These are phyloP conservation scores for Sebastes dallii DNA, from an alignment of 2,797 vertebrate species.

Conservation along the genomic window DNA sequence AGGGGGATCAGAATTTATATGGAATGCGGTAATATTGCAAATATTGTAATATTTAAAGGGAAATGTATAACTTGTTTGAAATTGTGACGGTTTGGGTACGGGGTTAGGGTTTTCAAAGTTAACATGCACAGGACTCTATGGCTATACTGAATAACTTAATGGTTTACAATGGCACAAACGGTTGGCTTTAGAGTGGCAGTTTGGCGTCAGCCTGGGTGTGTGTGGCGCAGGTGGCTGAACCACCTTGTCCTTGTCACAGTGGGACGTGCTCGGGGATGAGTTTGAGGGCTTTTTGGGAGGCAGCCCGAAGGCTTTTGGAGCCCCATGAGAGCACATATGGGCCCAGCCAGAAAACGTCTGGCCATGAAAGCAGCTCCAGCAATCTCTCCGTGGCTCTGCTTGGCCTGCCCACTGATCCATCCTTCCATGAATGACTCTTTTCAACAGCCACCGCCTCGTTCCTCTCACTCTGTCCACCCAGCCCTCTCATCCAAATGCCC, in stretches of 20 bases:
- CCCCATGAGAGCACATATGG: conserved; percentile 69
- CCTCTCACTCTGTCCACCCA: conserved; percentile 35
- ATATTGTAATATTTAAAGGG: background rate
- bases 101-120: background rate
- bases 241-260: conserved; percentile 56
- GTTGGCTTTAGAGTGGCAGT: conserved; percentile 1
- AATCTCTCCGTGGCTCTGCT: conserved; percentile 43
- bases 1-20: background rate
- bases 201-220: conserved; percentile 10
- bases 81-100: too few relatives aligned
- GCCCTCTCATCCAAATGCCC: conserved; percentile 47
- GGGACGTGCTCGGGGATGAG: conserved; percentile 28
- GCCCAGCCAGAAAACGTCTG: conserved; percentile 55
- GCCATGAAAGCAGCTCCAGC: conserved; percentile 33
- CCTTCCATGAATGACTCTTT: conserved; percentile 65
- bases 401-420: conserved; percentile 40
- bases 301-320: conserved; percentile 59
- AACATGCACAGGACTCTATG: background rate
- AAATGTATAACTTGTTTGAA: background rate
- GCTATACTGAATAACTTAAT: background rate
- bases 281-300: conserved; percentile 64
- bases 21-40: background rate
- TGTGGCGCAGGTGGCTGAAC: conserved; percentile 58
- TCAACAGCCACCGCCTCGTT: conserved; percentile 37
- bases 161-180: background rate